A percentile compares a stretch with the other conserved stretches of the same genome.
Conservation (phyloP, 2,797 vertebrate species). For the Hypotaenidia okinawae region DNA sequence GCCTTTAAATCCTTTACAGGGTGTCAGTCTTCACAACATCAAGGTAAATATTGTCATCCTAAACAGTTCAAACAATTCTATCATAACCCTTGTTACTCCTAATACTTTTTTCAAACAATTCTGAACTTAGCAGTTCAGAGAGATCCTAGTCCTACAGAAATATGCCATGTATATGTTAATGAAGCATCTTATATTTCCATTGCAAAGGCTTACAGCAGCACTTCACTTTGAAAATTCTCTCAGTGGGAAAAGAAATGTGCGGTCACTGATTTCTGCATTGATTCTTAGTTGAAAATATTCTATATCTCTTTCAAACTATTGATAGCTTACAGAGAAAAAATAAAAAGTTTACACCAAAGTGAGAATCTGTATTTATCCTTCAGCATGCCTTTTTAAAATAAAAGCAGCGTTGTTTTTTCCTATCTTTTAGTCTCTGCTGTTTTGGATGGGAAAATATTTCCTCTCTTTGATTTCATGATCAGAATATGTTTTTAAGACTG, state of each 20-base stretch:
- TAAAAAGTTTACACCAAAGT: not conserved
- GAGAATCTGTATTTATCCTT: constrained; percentile 21
- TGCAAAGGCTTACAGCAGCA: not conserved
- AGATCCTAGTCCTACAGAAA: not conserved
- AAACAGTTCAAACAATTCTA: constrained; percentile 1
- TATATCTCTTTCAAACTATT: not conserved
- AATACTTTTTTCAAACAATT: not conserved
- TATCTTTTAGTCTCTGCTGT: constrained; percentile 6
- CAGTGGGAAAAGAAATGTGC: not conserved
- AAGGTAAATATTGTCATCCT: constrained; percentile 2
- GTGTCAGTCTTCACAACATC: not conserved
- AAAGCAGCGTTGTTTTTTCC: constrained; percentile 10
- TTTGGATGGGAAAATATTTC: constrained; percentile 48
- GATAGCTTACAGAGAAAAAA: not conserved
- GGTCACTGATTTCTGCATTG: not conserved
- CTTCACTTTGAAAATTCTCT: not conserved
- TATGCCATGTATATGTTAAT: not conserved
- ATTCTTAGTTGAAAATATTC: not conserved
- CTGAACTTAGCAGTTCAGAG: not conserved
- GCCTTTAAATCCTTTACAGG: constrained; percentile 29
- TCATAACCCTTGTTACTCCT: not conserved
- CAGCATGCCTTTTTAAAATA: constrained; percentile 20
- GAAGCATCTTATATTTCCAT: not conserved
- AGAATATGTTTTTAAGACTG: constrained; percentile 12
- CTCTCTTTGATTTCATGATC: constrained; percentile 42